Evolutionary conservation across 64 coral and sea anemone species (phyloP), one percentile per base, ranked within the genome.

Genomic region (Actinia tenebrosa): DNA sequence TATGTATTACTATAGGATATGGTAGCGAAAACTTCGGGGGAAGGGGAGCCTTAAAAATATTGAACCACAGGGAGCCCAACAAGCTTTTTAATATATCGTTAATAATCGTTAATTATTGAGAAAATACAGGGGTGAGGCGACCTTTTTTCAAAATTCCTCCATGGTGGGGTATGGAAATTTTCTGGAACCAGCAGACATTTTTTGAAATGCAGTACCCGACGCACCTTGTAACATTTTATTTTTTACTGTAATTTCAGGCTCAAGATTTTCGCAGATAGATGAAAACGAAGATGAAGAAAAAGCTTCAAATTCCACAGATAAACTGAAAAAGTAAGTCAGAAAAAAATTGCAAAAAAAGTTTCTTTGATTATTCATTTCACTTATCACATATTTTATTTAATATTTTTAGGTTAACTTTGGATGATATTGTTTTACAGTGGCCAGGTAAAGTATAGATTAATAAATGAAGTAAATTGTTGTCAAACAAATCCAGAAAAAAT

Each of bases 371-470:
- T 53, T 50, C 22, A 15, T 53, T 52, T 50, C 44, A 75, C 69
- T 43, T 75, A 75, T 75, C 69, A 16, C 25, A 14, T 42, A 10
- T 7, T 66, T 4, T 20, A 20, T 66, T 66, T 75, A 8, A 22
- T 25, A 22, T 53, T 53, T 52, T 81, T 62, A 77, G 86, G 64
- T 87, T 87, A 75, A 87, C 86, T 10, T 3, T 72, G 43, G 86
- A 87, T 77, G 86, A 87, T 87, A 87, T 87, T 20, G 44, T 87
- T n/a, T 52, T 10, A 54, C 17, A 85, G 18, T 85, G 83, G 83
- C 83, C 50, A 85, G 83, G 83, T 85, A 85, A 75, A 75, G 13
- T 16, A 75, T 14, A 30, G 2, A 43, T 66, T 3, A n/a, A 66
- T 0, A 11, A 14, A 58, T 58, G 0, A 58, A 50, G 56, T 16